Conservation (phyloP, 2,113 vertebrate species). For the Turnix velox region DNA sequence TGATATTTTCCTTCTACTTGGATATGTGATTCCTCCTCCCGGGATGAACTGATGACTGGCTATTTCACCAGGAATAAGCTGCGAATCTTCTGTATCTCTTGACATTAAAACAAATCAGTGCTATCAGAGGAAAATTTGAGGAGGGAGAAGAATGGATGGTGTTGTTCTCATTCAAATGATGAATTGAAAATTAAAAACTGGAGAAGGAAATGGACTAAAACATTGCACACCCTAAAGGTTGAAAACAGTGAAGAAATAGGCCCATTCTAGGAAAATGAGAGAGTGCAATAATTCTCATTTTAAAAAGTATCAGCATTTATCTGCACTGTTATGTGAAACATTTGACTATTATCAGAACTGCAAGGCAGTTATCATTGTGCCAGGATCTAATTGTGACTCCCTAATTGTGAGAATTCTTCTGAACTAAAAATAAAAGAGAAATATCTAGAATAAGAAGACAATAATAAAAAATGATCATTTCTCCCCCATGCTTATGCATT, state of each 20-base stretch:
- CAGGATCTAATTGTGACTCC: no score
- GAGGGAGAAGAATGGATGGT: background rate
- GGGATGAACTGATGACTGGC: conserved; percentile 7
- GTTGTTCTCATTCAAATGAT: background rate
- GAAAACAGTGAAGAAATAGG: background rate
- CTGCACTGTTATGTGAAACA: background rate
- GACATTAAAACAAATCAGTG: background rate
- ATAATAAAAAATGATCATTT: background rate
- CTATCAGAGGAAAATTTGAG: background rate
- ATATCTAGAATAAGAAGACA: background rate
- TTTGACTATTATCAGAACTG: background rate
- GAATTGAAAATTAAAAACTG: background rate
- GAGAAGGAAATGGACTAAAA: background rate
- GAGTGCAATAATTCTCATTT: background rate
- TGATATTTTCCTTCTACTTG: background rate
- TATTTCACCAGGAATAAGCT: conserved; percentile 41
- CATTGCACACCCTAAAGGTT: background rate
- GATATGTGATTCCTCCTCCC: conserved; percentile 4
- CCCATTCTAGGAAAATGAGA: background rate
- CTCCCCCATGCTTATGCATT: fast-evolving
- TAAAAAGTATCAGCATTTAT: background rate
- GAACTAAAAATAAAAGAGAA: background rate
- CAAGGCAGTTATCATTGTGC: background rate
- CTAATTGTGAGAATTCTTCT: background rate
- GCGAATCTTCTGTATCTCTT: conserved; percentile 19